A percentile compares a stretch with the other conserved stretches of the same genome.
phyloP scores from a whole-genome alignment of 1,140 invertebrate species.

The Trachymyrmex cornetzi region DNA sequence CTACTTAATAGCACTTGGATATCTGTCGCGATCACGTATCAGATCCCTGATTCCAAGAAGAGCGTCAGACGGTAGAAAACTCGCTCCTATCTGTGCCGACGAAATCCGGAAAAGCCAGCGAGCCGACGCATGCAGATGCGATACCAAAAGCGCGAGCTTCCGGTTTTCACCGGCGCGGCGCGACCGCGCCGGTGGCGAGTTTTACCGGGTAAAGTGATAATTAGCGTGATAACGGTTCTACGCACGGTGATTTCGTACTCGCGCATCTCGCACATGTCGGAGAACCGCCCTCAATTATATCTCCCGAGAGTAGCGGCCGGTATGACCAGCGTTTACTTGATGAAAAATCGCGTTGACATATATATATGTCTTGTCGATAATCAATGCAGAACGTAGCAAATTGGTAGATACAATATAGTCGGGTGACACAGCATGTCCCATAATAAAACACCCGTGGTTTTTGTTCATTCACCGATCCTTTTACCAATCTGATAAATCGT shows the following conservation, averaged over 20 bases:
- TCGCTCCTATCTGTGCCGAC: slow-evolving; percentile 45
- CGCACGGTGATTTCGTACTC: slow-evolving; percentile 22
- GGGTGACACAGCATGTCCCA: slow-evolving; percentile 19
- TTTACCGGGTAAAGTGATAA: slow-evolving; percentile 30
- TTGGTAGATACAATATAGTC: not conserved
- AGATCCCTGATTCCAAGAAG: slow-evolving; percentile 8
- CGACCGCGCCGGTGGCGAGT: not conserved
- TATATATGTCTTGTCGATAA: not conserved
- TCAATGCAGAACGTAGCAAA: not conserved
- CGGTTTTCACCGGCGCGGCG: slow-evolving; percentile 47
- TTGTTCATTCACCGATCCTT: not conserved
- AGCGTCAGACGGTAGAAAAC: slow-evolving; percentile 36
- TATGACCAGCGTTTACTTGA: not conserved
- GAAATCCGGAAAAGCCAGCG: slow-evolving; percentile 39
- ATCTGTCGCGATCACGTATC: slow-evolving; percentile 46
- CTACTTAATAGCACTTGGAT: slow-evolving; percentile 29
- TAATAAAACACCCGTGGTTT: not conserved
- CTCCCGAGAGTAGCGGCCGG: not conserved
- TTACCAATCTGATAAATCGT: not conserved
- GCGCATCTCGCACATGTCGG: not conserved
- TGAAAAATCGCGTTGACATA: slow-evolving; percentile 44
- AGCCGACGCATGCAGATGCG: slow-evolving; percentile 31
- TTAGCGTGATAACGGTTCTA: slow-evolving; percentile 50
- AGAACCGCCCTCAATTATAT: slow-evolving; percentile 6
- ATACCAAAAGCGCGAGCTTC: slow-evolving; percentile 26